Percentiles rank a stretch among this genome's conserved stretches.
Conservation (phyloP, 2,888 invertebrate species). For the Sarcophaga subvicina region DNA sequence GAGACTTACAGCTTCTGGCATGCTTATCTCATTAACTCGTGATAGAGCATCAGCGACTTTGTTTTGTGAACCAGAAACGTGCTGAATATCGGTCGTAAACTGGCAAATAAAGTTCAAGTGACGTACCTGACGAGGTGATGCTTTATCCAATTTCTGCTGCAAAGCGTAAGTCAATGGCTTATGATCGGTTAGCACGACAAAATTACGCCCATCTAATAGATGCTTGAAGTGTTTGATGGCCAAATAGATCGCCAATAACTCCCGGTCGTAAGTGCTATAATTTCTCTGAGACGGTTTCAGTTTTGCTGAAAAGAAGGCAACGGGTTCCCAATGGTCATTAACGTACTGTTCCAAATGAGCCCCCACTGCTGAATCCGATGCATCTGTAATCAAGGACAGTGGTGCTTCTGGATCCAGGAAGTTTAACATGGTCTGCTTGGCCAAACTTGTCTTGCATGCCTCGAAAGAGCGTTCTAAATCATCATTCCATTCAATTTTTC, state of each 20-base stretch:
- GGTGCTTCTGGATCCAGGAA: slow-evolving; percentile 29
- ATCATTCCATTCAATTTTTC: slow-evolving; percentile 15
- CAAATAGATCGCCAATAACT: slow-evolving; percentile 57
- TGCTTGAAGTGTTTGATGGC: slow-evolving; percentile 36
- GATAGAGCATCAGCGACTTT: slow-evolving; percentile 19
- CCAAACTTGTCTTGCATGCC: slow-evolving; percentile 15
- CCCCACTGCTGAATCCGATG: slow-evolving; percentile 55
- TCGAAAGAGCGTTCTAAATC: slow-evolving; percentile 32
- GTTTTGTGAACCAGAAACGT: slow-evolving; percentile 55
- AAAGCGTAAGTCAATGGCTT: slow-evolving; percentile 36
- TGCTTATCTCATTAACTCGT: slow-evolving; percentile 16
- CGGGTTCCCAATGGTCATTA: slow-evolving; percentile 55
- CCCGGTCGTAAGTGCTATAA: slow-evolving; percentile 62
- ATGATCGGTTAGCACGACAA: slow-evolving; percentile 34
- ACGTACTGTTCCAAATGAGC: slow-evolving; percentile 62
- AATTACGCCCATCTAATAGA: slow-evolving; percentile 15
- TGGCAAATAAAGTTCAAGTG: slow-evolving; percentile 26
- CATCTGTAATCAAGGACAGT: slow-evolving; percentile 53
- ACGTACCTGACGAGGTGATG: slow-evolving; percentile 19
- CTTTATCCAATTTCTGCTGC: slow-evolving; percentile 23
- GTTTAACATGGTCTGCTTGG: slow-evolving; percentile 16
- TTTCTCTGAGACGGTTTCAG: slow-evolving; percentile 44
- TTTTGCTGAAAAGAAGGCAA: slow-evolving; percentile 56
- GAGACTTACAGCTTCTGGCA: not conserved
- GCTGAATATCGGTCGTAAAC: slow-evolving; percentile 72